Evolutionary conservation across 2,113 vertebrate genomes (phyloP), one percentile per base, ranked within the genome.

Genomic region (Dromaius novaehollandiae): DNA sequence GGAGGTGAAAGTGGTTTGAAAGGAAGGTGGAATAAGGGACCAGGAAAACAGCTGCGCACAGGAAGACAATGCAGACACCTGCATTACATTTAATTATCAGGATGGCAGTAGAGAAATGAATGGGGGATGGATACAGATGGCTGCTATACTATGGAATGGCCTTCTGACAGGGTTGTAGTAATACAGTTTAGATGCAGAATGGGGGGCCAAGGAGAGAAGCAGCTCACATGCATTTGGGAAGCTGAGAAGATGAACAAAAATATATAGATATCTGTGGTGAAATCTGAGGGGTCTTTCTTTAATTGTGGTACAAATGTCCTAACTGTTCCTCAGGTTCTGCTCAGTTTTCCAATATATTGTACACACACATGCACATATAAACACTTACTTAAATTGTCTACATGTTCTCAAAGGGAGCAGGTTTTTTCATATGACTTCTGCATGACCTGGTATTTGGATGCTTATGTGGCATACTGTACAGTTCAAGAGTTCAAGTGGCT

Each of bases 251-350:
- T 7, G 28, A 30, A 32, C n/a, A 42, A 38, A 26, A 70, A 10
- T 11, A 9, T 0, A 2, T 19, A 55, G 74, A 11, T 58, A 85
- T 18, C 38, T 61, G 71, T 68, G 26, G 20, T 30, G 83, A 64
- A 55, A 50, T 40, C 26, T 66, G 56, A 53, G 25, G 6, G 25
- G 55, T 51, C 32, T 46, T 64, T 48, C 26, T n/a, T 85, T n/a
- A 5, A 0, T 8, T 44, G 61, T 38, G 79, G 26, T 50, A 42
- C 56, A 34, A 13, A 32, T 18, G 12, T 50, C 18, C 36, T 64
- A 46, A 8, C 25, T 25, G 40, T 55, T 25, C 11, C 6, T 63
- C n/a, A 21, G 11, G 0, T 0, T 1, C 25, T 30, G 20, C 16
- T 53, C 77, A 65, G 63, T 51, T 55, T 50, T 28, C 24, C 38